phyloP scores from a whole-genome alignment of 2,797 vertebrate genomes.

The Gymnocypris eckloni region DNA sequence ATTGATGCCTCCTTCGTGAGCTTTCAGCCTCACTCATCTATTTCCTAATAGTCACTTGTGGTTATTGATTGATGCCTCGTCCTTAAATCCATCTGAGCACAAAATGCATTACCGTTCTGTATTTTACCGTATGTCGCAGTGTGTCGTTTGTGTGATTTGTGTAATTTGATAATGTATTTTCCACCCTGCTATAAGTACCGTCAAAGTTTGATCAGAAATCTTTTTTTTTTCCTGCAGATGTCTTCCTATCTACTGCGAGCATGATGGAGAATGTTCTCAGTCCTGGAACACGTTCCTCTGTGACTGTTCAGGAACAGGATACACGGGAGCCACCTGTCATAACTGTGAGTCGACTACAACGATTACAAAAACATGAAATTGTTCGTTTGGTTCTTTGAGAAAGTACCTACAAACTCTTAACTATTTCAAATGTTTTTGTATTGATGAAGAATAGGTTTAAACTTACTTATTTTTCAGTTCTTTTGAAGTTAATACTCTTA shows the following conservation, averaged over 20 bases:
- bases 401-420: background rate
- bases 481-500: background rate
- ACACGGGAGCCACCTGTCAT: constrained; percentile 88
- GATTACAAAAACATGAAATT: background rate
- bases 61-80: constrained; percentile 41
- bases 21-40: constrained; percentile 25
- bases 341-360: constrained; percentile 83
- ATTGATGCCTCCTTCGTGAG: constrained; percentile 36
- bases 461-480: background rate
- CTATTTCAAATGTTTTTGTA: background rate
- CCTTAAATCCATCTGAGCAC: background rate
- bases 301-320: constrained; percentile 85
- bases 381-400: background rate
- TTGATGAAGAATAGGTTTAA: background rate
- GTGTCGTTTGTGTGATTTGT: constrained; percentile 23
- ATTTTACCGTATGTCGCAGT: constrained; percentile 26
- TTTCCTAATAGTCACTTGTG: constrained; percentile 47
- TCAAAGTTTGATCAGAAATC: constrained; percentile 13
- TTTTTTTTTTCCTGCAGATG: constrained; percentile 75
- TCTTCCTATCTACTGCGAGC: constrained; percentile 90
- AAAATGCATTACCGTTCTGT: constrained; percentile 9
- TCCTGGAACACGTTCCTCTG: constrained; percentile 89
- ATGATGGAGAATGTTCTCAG: constrained; percentile 87
- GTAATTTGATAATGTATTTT: constrained; percentile 7
- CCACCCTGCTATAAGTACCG: background rate